Conservation (phyloP, 2,888 invertebrate species). For the Andrena dorsata region DNA sequence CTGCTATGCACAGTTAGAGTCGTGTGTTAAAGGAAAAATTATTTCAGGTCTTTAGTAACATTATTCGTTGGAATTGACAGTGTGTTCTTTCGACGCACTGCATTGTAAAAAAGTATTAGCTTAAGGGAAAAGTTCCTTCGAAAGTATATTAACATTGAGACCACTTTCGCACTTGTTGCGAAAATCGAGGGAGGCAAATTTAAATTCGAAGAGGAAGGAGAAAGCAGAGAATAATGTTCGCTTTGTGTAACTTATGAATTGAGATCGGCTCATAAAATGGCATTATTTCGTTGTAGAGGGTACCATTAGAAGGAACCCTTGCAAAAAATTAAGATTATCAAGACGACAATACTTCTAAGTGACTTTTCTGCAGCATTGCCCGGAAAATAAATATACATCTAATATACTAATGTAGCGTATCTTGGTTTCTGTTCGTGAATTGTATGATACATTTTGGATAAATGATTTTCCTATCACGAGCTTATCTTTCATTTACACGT, state of each 20-base stretch:
- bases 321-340: constrained; percentile 24
- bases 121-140: constrained; percentile 27
- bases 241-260: background rate
- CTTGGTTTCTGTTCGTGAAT: constrained; percentile 60
- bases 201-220: background rate
- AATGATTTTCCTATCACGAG: constrained; percentile 62
- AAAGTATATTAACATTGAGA: constrained; percentile 3
- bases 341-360: constrained; percentile 50
- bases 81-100: constrained; percentile 14
- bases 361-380: constrained; percentile 36
- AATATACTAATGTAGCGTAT: constrained; percentile 61
- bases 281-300: constrained; percentile 28
- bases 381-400: constrained; percentile 52
- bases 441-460: constrained; percentile 70
- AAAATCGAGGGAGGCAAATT: background rate
- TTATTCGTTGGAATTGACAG: background rate
- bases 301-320: constrained; percentile 28
- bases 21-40: background rate
- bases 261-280: background rate
- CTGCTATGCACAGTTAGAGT: background rate
- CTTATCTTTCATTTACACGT: constrained; percentile 63
- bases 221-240: background rate
- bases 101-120: constrained; percentile 34
- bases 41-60: constrained; percentile 18
- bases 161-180: background rate